These are phyloP conservation scores for Mnemiopsis leidyi DNA, from an alignment of 37 sponge, comb jelly and placozoan genomes.

Conservation along the genomic window DNA sequence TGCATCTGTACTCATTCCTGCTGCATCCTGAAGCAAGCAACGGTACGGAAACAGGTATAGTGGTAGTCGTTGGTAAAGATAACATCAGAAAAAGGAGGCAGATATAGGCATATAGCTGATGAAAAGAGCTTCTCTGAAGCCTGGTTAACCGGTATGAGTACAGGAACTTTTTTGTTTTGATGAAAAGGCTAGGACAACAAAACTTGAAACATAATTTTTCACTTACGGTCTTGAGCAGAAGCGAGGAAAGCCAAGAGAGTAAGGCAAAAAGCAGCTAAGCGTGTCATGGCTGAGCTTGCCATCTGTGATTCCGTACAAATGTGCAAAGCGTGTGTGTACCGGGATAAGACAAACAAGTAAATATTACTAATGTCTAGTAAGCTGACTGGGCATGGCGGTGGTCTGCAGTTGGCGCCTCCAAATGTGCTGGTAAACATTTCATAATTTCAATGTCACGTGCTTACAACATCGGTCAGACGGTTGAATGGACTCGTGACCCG, in stretches of 20 bases:
- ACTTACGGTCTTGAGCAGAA: not conserved
- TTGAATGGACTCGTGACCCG: not conserved
- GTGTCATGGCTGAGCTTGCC: not conserved
- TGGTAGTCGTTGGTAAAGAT: too few species aligned
- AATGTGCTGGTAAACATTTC: not conserved
- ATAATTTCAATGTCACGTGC: not conserved
- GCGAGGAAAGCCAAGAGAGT: not conserved
- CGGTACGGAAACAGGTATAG: too few species aligned
- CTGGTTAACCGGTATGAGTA: too few species aligned
- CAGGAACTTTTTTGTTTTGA: too few species aligned
- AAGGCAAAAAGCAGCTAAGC: not conserved
- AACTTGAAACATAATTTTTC: not conserved
- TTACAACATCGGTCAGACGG: not conserved
- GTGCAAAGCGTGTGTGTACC: not conserved
- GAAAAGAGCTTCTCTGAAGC: too few species aligned
- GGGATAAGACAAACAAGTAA: not conserved
- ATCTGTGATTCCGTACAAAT: not conserved
- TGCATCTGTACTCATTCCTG: slow-evolving; percentile 33
- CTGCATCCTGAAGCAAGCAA: not conserved
- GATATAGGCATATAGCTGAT: too few species aligned
- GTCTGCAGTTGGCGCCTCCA: not conserved
- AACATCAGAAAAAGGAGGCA: too few species aligned
- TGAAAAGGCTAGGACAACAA: too few species aligned
- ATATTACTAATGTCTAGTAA: not conserved
- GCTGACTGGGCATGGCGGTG: not conserved